Evolutionary conservation across 2,113 vertebrate genomes (phyloP).

Genomic region (Apistogramma diplotaenia): DNA sequence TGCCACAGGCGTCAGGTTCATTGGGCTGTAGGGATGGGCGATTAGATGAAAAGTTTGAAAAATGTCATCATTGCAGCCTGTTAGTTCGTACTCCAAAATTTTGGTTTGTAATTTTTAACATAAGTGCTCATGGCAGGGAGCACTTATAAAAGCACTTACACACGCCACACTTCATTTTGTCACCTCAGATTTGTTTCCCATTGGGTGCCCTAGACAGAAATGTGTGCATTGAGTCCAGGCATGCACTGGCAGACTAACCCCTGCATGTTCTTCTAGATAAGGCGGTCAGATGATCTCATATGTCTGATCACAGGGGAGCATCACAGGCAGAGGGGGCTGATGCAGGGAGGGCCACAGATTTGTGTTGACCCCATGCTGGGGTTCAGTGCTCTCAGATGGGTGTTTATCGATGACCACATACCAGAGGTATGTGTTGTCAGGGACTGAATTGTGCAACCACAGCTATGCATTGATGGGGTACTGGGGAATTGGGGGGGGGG

Average conservation of each 20-base stretch:
- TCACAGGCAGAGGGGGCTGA: slow-evolving; percentile 1
- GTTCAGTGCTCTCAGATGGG: slow-evolving; percentile 2
- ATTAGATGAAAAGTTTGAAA: not conserved
- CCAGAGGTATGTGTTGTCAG: slow-evolving; percentile 42
- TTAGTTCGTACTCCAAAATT: too few relatives aligned
- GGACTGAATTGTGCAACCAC: slow-evolving; percentile 41
- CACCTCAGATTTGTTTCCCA: not conserved
- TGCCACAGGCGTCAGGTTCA: not conserved
- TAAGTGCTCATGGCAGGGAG: too few relatives aligned
- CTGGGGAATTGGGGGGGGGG: not conserved
- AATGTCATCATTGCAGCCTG: too few relatives aligned
- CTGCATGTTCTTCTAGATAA: slow-evolving; percentile 26
- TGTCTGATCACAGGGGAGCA: slow-evolving; percentile 26
- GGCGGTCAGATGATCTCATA: slow-evolving; percentile 22
- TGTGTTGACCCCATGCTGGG: slow-evolving; percentile 28
- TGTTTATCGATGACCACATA: slow-evolving; percentile 56
- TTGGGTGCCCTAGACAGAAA: not conserved
- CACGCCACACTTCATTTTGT: not conserved
- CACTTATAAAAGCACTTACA: too few relatives aligned
- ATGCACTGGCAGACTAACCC: slow-evolving; percentile 6
- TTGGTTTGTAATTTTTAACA: too few relatives aligned
- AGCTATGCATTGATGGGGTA: slow-evolving; percentile 23
- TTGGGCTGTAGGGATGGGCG: not conserved
- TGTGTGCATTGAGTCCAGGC: slow-evolving; percentile 24
- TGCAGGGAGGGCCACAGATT: slow-evolving; percentile 12